These are phyloP conservation scores for Gymnothorax javanicus DNA, from an alignment of 2,797 vertebrate genomes.

Conservation along the genomic window DNA sequence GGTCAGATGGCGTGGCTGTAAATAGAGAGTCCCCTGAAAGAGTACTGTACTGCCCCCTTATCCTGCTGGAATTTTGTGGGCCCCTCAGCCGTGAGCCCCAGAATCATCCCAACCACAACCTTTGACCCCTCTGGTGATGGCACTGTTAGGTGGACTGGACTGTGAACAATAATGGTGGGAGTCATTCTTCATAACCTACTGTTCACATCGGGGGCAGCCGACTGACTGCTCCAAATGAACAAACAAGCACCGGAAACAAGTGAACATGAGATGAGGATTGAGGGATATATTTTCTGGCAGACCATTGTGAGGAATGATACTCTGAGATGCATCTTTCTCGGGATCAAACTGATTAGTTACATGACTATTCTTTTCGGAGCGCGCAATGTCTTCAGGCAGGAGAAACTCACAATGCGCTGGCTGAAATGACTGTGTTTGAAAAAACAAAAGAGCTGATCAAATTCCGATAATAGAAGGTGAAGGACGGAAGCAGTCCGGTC, in stretches of 20 bases:
- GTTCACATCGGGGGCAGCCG: neutral
- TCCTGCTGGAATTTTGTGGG: no score
- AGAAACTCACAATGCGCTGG: neutral
- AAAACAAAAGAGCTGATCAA: neutral
- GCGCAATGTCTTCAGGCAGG: neutral
- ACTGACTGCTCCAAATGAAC: neutral
- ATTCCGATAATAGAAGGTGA: neutral
- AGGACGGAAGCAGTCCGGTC: no score
- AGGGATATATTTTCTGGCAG: neutral
- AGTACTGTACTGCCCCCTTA: no score
- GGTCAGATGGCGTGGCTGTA: neutral
- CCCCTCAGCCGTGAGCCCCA: no score
- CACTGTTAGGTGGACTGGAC: no score
- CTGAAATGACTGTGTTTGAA: neutral
- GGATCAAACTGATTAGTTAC: neutral
- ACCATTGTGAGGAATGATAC: neutral
- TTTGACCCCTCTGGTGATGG: no score
- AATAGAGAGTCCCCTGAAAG: no score
- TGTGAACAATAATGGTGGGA: neutral
- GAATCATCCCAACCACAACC: no score
- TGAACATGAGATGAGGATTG: neutral
- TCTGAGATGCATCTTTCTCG: neutral
- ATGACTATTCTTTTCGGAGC: neutral
- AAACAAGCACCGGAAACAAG: neutral
- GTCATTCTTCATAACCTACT: neutral